These are phyloP conservation scores for Ursus arctos DNA, from an alignment of 2,113 vertebrate species.

Conservation along the genomic window DNA sequence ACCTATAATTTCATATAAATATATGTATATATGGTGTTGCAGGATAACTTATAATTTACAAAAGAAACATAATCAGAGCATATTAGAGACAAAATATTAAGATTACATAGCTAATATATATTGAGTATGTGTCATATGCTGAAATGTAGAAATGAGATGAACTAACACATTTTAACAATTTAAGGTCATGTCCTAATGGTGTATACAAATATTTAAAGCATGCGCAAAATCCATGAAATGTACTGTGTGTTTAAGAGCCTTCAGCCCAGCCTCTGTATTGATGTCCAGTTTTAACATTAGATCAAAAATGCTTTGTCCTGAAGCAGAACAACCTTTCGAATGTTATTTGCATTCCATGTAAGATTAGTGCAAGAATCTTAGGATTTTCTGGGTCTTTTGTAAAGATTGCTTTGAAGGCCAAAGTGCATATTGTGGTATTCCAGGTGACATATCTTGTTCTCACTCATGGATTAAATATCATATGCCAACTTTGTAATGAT, in stretches of 20 bases:
- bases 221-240: background rate
- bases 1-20: background rate
- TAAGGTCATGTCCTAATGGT: background rate
- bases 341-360: constrained; percentile 5
- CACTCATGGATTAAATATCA: constrained; percentile 54
- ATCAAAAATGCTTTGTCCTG: background rate
- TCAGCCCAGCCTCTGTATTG: background rate
- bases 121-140: background rate
- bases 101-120: background rate
- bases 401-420: constrained; percentile 22
- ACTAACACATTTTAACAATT: constrained; percentile 17
- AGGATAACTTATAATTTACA: background rate
- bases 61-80: background rate
- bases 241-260: background rate
- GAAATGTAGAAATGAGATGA: background rate
- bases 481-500: background rate
- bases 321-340: constrained; percentile 39
- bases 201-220: background rate
- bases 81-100: background rate
- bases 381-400: background rate
- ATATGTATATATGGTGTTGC: background rate
- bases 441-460: background rate
- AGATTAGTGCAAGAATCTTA: background rate
- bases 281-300: constrained; percentile 18
- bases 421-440: background rate